Percentiles rank a stretch among this genome's conserved stretches.
Conservation (phyloP, 2,113 vertebrate species). For the Mirza zaza region DNA sequence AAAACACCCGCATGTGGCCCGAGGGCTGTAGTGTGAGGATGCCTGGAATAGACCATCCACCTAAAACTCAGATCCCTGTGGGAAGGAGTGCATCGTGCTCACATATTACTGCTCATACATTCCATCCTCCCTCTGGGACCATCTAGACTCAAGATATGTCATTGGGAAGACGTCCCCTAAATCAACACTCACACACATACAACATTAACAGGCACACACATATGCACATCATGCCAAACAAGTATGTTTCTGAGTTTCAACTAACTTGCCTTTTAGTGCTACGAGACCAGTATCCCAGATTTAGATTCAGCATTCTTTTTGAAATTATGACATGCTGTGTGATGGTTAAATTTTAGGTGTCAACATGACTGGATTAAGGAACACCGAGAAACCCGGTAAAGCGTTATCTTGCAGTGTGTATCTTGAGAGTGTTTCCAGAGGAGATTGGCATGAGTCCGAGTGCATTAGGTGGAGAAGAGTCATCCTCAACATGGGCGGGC, state of each 20-base stretch:
- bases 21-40: too few species aligned
- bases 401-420: not conserved
- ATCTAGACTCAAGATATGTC: not conserved
- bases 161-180: not conserved
- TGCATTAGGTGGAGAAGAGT: not conserved
- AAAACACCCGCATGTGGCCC: too few species aligned
- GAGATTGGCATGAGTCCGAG: not conserved
- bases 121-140: not conserved
- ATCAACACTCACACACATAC: not conserved
- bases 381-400: not conserved
- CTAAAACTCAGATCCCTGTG: not conserved
- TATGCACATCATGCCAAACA: not conserved
- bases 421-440: not conserved
- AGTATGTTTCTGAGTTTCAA: conserved; percentile 20
- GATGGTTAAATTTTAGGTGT: not conserved
- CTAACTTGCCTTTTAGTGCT: not conserved
- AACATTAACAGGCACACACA: not conserved
- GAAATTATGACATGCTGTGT: not conserved
- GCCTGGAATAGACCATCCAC: not conserved
- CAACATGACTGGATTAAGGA: not conserved
- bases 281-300: not conserved
- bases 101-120: not conserved
- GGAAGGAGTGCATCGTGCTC: not conserved
- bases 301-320: not conserved
- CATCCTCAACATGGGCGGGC: not conserved